Evolutionary conservation across 2,797 vertebrate species (phyloP).

Genomic region (Diglossa cyanea): DNA sequence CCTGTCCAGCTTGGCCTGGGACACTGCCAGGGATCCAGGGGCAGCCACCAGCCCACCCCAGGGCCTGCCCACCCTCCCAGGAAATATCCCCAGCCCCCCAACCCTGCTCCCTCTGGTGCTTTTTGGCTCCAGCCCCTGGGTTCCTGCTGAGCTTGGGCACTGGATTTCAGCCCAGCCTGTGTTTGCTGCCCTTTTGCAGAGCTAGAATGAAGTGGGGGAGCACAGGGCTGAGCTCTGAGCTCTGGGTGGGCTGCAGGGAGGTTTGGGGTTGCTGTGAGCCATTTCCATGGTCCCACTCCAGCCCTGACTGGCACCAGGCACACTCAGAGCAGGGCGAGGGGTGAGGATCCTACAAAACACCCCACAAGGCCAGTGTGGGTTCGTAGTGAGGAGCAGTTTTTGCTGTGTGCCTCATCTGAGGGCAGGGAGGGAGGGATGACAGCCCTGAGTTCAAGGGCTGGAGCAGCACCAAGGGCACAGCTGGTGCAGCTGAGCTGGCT

Average conservation of each 20-base stretch:
- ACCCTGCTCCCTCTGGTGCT: background rate
- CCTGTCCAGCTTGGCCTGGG: background rate
- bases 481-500: background rate
- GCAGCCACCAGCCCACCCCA: background rate
- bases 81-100: background rate
- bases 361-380: accelerated
- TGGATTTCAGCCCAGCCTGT: background rate
- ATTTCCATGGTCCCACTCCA: background rate
- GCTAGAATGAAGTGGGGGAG: background rate
- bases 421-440: background rate
- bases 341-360: background rate
- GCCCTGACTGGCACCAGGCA: background rate
- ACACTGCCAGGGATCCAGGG: background rate
- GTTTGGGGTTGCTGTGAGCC: background rate
- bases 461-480: background rate
- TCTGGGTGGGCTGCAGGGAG: background rate
- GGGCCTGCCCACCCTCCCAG: accelerated
- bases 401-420: background rate
- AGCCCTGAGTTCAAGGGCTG: background rate
- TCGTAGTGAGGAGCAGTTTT: background rate
- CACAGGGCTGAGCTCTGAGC: background rate
- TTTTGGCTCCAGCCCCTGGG: background rate
- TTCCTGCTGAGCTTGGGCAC: background rate
- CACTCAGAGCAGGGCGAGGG: accelerated
- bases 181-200: background rate